A percentile compares a stretch with the other conserved stretches of the same genome.
These are phyloP conservation scores for Narcine bancroftii DNA, from an alignment of 2,113 vertebrate species.

Conservation along the genomic window DNA sequence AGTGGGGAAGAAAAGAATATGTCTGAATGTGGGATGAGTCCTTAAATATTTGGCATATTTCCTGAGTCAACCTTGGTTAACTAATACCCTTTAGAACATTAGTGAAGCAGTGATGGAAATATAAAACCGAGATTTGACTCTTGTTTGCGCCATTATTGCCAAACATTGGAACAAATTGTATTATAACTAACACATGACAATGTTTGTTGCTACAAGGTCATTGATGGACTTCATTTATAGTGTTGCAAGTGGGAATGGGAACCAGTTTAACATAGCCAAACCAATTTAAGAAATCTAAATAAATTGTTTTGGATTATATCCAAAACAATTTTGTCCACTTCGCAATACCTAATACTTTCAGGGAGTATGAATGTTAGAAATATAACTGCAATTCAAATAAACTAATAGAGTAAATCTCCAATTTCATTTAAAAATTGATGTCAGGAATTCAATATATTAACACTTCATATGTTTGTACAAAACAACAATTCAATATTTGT, in stretches of 20 bases:
- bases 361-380: not conserved
- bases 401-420: conserved; percentile 6
- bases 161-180: not conserved
- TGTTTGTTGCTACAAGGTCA: not conserved
- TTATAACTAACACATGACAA: not conserved
- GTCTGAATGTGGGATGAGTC: too few relatives aligned
- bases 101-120: not conserved
- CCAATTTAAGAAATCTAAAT: too few relatives aligned
- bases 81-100: not conserved
- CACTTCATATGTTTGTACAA: not conserved
- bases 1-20: too few relatives aligned
- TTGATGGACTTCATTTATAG: not conserved
- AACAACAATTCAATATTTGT: not conserved
- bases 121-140: not conserved
- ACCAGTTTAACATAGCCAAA: not conserved
- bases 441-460: not conserved
- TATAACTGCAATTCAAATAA: not conserved
- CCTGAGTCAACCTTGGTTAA: too few relatives aligned
- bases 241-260: not conserved
- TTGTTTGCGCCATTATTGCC: not conserved
- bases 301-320: not conserved
- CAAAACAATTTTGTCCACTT: not conserved
- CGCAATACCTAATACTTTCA: not conserved
- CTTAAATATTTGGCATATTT: too few relatives aligned
- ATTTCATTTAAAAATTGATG: not conserved